Conservation (phyloP, 2,113 vertebrate species). For the Chaetodon trifascialis region DNA sequence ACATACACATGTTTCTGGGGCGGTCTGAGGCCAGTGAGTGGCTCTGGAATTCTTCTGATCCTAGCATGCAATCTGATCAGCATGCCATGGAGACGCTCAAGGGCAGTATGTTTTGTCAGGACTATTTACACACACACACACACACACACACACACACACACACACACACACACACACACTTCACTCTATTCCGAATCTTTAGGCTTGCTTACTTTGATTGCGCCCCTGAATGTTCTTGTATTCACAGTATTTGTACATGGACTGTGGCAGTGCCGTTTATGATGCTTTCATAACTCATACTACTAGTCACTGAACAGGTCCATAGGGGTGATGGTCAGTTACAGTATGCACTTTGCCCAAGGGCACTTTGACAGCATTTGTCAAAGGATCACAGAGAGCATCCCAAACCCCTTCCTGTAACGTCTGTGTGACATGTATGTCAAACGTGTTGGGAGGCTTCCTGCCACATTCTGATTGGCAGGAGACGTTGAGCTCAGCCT, state of each 20-base stretch:
- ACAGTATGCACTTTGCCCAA: not conserved
- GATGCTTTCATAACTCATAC: not conserved
- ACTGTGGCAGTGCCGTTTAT: not conserved
- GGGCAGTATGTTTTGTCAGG: conserved; percentile 59
- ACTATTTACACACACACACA: conserved; percentile 21
- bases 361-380: conserved; percentile 19
- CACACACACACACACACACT: not conserved
- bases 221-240: not conserved
- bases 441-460: conserved; percentile 37
- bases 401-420: conserved; percentile 19
- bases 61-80: conserved; percentile 62
- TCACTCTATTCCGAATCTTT: not conserved
- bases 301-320: not conserved
- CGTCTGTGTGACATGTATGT: conserved; percentile 44
- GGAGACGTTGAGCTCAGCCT: conserved; percentile 58
- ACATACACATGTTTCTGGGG: conserved; percentile 54
- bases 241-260: not conserved
- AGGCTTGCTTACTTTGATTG: not conserved
- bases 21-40: conserved; percentile 52
- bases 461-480: conserved; percentile 62
- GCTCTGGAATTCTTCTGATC: conserved; percentile 74
- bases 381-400: conserved; percentile 12
- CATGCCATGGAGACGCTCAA: conserved; percentile 57
- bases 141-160: not conserved
- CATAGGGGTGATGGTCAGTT: not conserved